Conservation (phyloP, 2,797 vertebrate species). For the Bryconaethiops microstoma region DNA sequence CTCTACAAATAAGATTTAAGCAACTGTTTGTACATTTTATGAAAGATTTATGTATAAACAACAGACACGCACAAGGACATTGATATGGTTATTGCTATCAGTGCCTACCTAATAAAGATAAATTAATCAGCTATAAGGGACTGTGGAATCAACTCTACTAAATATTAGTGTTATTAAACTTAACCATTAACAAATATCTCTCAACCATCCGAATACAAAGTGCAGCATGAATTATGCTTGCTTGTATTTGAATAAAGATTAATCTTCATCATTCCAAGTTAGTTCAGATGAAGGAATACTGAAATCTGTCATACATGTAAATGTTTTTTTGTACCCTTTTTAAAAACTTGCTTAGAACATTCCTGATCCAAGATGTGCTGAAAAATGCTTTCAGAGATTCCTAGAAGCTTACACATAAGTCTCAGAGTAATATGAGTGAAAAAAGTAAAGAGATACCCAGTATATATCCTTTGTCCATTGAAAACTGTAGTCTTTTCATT, state of each 20-base stretch:
- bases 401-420: too few relatives aligned
- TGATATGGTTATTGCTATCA: background rate
- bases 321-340: too few relatives aligned
- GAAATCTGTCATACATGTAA: background rate
- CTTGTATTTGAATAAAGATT: slow-evolving; percentile 24
- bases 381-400: background rate
- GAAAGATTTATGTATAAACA: too few relatives aligned
- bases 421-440: too few relatives aligned
- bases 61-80: too few relatives aligned
- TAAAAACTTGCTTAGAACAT: too few relatives aligned
- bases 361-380: too few relatives aligned
- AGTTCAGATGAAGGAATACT: background rate
- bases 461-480: too few relatives aligned
- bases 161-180: slow-evolving; percentile 16
- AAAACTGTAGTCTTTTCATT: too few relatives aligned
- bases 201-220: slow-evolving; percentile 11
- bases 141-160: background rate
- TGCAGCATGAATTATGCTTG: background rate
- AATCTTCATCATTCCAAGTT: background rate
- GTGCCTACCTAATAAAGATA: background rate
- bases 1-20: too few relatives aligned
- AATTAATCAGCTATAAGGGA: background rate
- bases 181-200: slow-evolving; percentile 27
- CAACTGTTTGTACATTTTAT: too few relatives aligned
- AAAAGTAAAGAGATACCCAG: too few relatives aligned